These are phyloP conservation scores for Natrix natrix DNA, from an alignment of 2,797 vertebrate genomes.

Conservation along the genomic window DNA sequence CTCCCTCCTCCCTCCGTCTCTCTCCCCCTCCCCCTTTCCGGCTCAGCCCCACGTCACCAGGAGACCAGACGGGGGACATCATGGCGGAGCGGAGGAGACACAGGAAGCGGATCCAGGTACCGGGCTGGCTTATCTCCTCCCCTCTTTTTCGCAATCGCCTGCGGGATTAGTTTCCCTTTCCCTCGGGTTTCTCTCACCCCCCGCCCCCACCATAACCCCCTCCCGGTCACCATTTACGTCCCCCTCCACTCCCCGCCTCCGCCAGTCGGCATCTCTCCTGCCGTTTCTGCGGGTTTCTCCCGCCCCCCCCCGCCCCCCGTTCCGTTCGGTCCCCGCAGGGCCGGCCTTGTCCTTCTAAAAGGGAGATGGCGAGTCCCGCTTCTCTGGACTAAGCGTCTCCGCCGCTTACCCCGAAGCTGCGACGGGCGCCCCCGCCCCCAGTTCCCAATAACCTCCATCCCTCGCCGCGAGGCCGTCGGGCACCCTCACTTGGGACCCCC, in stretches of 20 bases:
- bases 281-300: background rate
- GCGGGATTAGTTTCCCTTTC: background rate
- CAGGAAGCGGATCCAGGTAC: slow-evolving; percentile 97
- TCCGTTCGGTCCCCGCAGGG: background rate
- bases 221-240: too few relatives aligned
- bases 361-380: background rate
- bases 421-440: background rate
- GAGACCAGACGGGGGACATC: slow-evolving; percentile 85
- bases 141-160: background rate
- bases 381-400: background rate
- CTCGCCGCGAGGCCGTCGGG: background rate
- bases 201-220: too few relatives aligned
- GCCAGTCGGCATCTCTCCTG: too few relatives aligned
- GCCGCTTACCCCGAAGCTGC: background rate
- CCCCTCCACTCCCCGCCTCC: background rate
- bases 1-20: background rate
- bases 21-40: slow-evolving; percentile 7
- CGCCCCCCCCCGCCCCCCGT: fast-evolving
- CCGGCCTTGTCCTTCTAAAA: background rate
- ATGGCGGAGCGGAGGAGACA: slow-evolving; percentile 98
- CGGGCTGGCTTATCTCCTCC: background rate
- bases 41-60: slow-evolving; percentile 71
- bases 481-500: background rate
- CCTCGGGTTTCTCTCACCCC: too few relatives aligned
- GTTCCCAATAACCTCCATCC: background rate